phyloP scores from a whole-genome alignment of 2,888 invertebrate genomes.

The Hirudinaria manillensis region DNA sequence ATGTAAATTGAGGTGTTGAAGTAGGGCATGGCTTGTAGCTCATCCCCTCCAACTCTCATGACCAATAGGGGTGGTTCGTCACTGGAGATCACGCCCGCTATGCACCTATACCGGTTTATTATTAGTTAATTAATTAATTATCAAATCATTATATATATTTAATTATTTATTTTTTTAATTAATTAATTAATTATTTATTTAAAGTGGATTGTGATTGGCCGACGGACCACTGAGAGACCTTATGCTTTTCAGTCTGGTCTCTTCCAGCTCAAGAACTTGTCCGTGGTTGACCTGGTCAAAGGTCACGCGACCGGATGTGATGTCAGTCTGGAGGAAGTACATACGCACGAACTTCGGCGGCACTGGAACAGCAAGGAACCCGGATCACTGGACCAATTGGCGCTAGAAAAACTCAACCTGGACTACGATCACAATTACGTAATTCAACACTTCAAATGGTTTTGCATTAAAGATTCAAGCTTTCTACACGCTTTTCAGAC shows the following conservation, averaged over 20 bases:
- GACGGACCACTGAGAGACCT: neutral
- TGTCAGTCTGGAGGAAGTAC: slow-evolving; percentile 1
- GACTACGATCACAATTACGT: neutral
- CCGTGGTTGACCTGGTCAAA: neutral
- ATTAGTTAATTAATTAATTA: neutral
- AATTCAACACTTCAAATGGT: no score
- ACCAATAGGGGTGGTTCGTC: neutral
- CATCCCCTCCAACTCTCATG: neutral
- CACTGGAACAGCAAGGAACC: neutral
- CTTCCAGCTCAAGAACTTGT: neutral
- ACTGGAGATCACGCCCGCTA: neutral
- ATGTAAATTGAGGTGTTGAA: neutral
- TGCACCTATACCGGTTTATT: neutral
- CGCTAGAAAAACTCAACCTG: neutral
- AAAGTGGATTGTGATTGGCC: no score
- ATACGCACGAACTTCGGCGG: neutral
- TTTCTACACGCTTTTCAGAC: no score
- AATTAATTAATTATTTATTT: no score
- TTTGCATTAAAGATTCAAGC: no score
- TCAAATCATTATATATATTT: no score
- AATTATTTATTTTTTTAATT: no score
- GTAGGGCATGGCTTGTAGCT: neutral
- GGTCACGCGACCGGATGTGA: neutral
- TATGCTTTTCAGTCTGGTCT: neutral
- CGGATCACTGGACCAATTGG: neutral